Percentiles rank a stretch among this genome's conserved stretches.
phyloP scores from a whole-genome alignment of 1,140 invertebrate genomes.

The Heliconius congener region DNA sequence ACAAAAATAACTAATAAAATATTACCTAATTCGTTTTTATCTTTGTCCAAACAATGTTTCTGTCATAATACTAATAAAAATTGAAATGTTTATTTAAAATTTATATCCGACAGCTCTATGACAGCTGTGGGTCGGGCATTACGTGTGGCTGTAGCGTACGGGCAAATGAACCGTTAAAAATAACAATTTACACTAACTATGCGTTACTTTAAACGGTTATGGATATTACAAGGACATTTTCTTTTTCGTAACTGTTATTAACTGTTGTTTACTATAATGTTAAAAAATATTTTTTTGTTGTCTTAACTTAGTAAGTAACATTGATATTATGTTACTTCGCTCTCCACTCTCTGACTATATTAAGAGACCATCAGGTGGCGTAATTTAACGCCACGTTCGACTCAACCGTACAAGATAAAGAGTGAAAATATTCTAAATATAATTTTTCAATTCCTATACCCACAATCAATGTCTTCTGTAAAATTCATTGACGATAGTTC shows the following conservation, averaged over 20 bases:
- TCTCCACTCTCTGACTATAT: neutral
- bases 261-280: neutral
- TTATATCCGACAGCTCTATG: slow-evolving; percentile 69
- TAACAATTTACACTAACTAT: slow-evolving; percentile 56
- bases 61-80: slow-evolving; percentile 62
- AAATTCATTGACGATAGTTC: neutral
- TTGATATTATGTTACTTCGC: neutral
- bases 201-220: slow-evolving; percentile 14
- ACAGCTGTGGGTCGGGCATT: slow-evolving; percentile 73
- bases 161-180: slow-evolving; percentile 75
- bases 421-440: neutral
- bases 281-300: neutral
- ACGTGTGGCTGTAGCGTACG: slow-evolving; percentile 51
- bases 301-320: neutral
- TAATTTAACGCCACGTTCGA: neutral
- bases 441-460: neutral
- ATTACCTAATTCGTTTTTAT: neutral
- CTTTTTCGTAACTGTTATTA: slow-evolving; percentile 1
- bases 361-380: neutral
- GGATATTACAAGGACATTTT: slow-evolving; percentile 7
- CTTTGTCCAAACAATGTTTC: slow-evolving; percentile 17
- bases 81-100: slow-evolving; percentile 76
- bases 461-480: neutral
- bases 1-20: neutral
- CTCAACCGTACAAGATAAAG: too few species aligned